Evolutionary conservation across 35 echinoderm and acorn worm genomes (phyloP).

Genomic region (Anneissia japonica): DNA sequence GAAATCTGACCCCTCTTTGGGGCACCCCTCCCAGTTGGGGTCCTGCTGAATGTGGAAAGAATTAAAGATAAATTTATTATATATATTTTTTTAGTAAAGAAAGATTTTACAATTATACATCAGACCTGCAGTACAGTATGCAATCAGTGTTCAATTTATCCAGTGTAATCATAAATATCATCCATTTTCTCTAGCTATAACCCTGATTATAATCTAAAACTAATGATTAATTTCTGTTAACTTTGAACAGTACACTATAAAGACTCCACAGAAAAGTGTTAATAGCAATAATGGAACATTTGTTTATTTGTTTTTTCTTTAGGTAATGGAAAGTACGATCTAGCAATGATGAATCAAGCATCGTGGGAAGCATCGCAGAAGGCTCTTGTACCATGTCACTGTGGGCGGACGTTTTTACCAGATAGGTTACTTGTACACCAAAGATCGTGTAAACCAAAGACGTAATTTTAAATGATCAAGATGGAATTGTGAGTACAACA

Average conservation of each 20-base stretch:
- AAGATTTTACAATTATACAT: no score
- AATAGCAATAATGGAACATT: no score
- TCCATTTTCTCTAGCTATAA: neutral
- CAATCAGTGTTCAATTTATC: neutral
- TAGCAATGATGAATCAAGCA: slow-evolving; percentile 70
- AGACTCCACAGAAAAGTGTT: no score
- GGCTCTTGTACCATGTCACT: slow-evolving; percentile 68
- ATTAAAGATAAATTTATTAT: no score
- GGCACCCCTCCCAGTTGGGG: no score
- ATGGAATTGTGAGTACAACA: neutral
- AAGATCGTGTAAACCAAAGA: slow-evolving; percentile 79
- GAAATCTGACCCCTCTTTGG: no score
- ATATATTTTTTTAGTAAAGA: no score
- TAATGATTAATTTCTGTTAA: no score
- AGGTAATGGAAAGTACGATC: slow-evolving; percentile 25
- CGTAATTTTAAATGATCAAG: neutral
- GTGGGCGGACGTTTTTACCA: slow-evolving; percentile 82
- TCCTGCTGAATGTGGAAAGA: no score
- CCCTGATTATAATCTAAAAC: neutral
- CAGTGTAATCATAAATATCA: neutral
- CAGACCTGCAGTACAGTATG: no score
- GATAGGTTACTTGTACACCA: slow-evolving; percentile 73
- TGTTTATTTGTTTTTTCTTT: neutral
- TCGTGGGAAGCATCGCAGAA: slow-evolving; percentile 65
- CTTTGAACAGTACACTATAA: no score